Base-by-base conservation (phyloP, 2,113 vertebrate species). In the Terrapene triunguis region DNA sequence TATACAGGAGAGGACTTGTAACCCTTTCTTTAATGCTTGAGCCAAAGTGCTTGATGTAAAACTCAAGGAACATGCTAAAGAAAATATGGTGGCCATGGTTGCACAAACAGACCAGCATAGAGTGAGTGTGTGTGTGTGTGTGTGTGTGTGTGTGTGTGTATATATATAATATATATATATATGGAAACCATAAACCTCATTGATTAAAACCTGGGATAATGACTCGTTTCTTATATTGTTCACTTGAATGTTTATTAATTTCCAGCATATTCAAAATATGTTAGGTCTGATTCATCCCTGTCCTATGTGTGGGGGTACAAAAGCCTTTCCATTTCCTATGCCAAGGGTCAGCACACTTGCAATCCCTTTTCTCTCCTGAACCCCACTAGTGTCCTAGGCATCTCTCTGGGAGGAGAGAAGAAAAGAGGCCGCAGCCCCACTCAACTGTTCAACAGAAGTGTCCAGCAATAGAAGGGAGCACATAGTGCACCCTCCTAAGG, bases 281-380 rank as follows among this genome's bases (percentile, higher is more conserved):
- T 25, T 14, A 65, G 13, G 54, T 57, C 27, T 1, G 24, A 55
- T 29, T 44, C 42, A 22, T 44, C 42, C 24, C 10, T 76, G 42
- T 27, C 24, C 38, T 47, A 4, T 44, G 22, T 44, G 24, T 25
- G 38, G 3, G 74, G 12, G 3, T 44, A 25, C 6, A 42, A 76
- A 42, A 27, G 47, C 4, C 0, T 1, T 11, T 16, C 11, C 25
- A 0, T 14, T 9, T 78, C 4, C 80, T 51, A 91, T 9, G 5
- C 8, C 2, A 27, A 82, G 38, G 88, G 7, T 2, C 44, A 42
- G 3, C 80, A 38, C 9, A 57, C 8, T 4, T 79, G 14, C 8
- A n/a, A 3, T 65, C 3, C 27, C 89, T 21, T 50, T 9, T 21
- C 17, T 72, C n/a, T 38, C 65, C n/a, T 72, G 35, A 38, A 8